Base-by-base conservation (phyloP, 1,140 invertebrate species). In the Drosophila kohkoa region DNA sequence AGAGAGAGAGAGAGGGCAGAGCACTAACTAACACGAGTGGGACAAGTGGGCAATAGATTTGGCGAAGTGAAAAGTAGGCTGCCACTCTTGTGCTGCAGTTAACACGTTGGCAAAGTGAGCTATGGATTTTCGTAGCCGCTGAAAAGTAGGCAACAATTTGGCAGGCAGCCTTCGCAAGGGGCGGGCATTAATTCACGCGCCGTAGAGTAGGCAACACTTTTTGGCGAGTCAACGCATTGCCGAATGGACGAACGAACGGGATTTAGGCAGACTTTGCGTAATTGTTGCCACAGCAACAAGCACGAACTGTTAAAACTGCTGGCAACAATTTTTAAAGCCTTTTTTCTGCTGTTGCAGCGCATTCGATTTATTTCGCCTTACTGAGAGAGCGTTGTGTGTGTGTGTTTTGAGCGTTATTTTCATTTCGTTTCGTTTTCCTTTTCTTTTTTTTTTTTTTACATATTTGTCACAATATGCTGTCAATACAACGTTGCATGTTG, bases 391-490 rank as follows among this genome's bases (percentile, higher is more conserved):
- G 20, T 25, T 2, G 32, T 32, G 32, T 20, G 46, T 48, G 46
- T 41, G 16, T 57, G 35, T 57, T 57, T 38, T 57, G 28, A 54
- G n/a, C 32, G 13, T 41, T 74, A 55, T 52, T 52, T 65, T 71
- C 67, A 35, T 54, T 64, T 48, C 46, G 11, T n/a, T 75, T 57
- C 28, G 10, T 30, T 41, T 3, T 1, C 35, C 2, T 66, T 35
- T 38, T 46, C 7, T 54, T 25, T 54, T 32, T 59, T 54, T 32
- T 59, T 48, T 85, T 79, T 90, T 82, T 86, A 80, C 81, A 86
- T 82, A 89, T 89, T 86, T 90, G 87, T 89, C 82, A 86, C 82
- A 89, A 90, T 89, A 87, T 90, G 86, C 86, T 86, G 82, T 89
- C 86, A 89, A 86, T 90, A 86, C 76, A 83, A 87, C 63, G 76